phyloP scores from a whole-genome alignment of 2,113 vertebrate genomes.

The Onychostoma macrolepis region DNA sequence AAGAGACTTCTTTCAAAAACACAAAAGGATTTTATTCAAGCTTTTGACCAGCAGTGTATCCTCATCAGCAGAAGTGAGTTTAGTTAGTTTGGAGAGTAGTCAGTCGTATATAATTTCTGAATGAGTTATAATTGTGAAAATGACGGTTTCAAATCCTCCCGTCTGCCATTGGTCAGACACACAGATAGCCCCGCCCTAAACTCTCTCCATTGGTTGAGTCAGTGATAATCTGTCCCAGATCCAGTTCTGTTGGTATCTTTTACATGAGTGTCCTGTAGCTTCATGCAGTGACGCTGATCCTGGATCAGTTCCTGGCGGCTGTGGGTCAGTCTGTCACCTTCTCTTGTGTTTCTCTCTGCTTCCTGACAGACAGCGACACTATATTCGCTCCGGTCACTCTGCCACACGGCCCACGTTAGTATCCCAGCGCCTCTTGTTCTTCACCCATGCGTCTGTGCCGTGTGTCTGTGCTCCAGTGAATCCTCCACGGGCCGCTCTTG shows the following conservation, averaged over 20 bases:
- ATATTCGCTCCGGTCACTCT: slow-evolving; percentile 81
- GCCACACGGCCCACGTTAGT: slow-evolving; percentile 85
- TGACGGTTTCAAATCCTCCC: neutral
- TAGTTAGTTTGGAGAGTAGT: too few relatives aligned
- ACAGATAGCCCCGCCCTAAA: neutral
- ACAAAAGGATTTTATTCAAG: too few relatives aligned
- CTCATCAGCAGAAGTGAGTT: neutral
- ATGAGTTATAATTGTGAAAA: neutral
- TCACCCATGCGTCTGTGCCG: slow-evolving; percentile 41
- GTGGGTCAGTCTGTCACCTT: slow-evolving; percentile 55
- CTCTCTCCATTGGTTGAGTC: neutral
- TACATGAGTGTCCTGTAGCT: too few relatives aligned
- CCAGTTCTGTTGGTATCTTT: too few relatives aligned
- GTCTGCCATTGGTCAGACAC: neutral
- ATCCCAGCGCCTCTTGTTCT: slow-evolving; percentile 65
- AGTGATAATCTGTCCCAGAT: neutral
- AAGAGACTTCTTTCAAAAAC: too few relatives aligned
- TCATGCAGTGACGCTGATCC: neutral
- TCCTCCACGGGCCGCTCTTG: neutral
- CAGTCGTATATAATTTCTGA: too few relatives aligned
- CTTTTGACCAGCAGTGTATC: too few relatives aligned
- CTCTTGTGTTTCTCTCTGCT: slow-evolving; percentile 61
- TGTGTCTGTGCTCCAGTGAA: too few relatives aligned
- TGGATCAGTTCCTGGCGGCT: too few relatives aligned
- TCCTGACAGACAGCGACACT: slow-evolving; percentile 79